phyloP scores from a whole-genome alignment of 2,113 vertebrate species.

The Sarotherodon lohbergeri region DNA sequence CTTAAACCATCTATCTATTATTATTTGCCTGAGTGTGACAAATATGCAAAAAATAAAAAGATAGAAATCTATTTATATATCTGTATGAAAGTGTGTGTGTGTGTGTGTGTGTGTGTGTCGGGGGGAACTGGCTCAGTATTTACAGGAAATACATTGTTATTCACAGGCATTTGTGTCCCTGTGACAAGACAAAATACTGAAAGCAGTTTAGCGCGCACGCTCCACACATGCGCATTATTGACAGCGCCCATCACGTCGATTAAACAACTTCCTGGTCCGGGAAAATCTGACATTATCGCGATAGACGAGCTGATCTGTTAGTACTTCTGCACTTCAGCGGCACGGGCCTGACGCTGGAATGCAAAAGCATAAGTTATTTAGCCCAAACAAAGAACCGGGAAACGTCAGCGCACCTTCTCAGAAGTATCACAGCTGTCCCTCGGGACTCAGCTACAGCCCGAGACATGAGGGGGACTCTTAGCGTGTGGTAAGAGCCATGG shows the following conservation, averaged over 20 bases:
- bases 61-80: background rate
- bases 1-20: background rate
- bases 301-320: slow-evolving; percentile 14
- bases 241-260: background rate
- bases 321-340: slow-evolving; percentile 11
- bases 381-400: background rate
- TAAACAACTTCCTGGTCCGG: slow-evolving; percentile 58
- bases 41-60: background rate
- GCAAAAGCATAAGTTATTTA: slow-evolving; percentile 56
- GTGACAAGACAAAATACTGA: background rate
- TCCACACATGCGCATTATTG: slow-evolving; percentile 26
- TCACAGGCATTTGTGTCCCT: background rate
- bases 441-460: background rate
- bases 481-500: slow-evolving; percentile 41
- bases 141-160: background rate
- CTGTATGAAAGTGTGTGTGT: background rate
- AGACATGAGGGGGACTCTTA: background rate
- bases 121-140: background rate
- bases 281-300: slow-evolving; percentile 50
- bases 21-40: background rate
- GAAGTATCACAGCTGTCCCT: background rate
- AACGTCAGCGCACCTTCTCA: background rate
- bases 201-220: background rate
- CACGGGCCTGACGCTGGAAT: slow-evolving; percentile 56
- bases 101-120: background rate